These are phyloP conservation scores for Petromus typicus DNA, from an alignment of 2,113 vertebrate species.

Conservation along the genomic window DNA sequence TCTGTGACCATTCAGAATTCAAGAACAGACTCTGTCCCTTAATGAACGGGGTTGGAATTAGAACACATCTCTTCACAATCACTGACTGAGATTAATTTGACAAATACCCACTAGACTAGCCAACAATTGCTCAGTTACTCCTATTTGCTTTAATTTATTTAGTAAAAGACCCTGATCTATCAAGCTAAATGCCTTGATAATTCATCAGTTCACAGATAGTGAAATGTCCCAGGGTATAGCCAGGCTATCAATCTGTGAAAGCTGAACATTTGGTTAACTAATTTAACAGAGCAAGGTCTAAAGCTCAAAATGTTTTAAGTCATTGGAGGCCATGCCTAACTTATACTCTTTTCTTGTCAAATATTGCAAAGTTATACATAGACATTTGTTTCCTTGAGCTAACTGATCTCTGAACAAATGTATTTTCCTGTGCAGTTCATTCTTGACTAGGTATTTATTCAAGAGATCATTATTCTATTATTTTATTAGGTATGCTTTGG, in stretches of 20 bases:
- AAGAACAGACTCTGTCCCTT: constrained; percentile 44
- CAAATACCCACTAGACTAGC: constrained; percentile 64
- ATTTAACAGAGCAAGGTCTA: constrained; percentile 73
- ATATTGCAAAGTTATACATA: constrained; percentile 54
- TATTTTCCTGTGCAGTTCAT: constrained; percentile 58
- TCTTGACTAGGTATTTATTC: constrained; percentile 75
- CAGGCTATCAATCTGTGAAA: constrained; percentile 76
- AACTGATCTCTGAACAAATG: constrained; percentile 69
- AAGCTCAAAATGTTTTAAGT: constrained; percentile 69
- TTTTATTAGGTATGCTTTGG: constrained; percentile 50
- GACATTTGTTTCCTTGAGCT: constrained; percentile 56
- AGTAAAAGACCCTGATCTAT: constrained; percentile 72
- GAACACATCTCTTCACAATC: constrained; percentile 60
- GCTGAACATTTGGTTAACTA: constrained; percentile 65
- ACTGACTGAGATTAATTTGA: constrained; percentile 76
- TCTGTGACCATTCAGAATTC: constrained; percentile 54
- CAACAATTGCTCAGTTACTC: constrained; percentile 64
- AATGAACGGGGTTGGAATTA: constrained; percentile 48
- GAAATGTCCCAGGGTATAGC: constrained; percentile 28
- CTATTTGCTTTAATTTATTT: constrained; percentile 81
- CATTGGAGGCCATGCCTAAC: constrained; percentile 51
- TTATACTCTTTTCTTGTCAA: constrained; percentile 59
- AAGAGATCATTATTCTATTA: constrained; percentile 64
- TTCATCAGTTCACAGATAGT: constrained; percentile 54
- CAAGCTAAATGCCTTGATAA: constrained; percentile 71